phyloP scores from a whole-genome alignment of 2,113 vertebrate species.

The Scalopus aquaticus region DNA sequence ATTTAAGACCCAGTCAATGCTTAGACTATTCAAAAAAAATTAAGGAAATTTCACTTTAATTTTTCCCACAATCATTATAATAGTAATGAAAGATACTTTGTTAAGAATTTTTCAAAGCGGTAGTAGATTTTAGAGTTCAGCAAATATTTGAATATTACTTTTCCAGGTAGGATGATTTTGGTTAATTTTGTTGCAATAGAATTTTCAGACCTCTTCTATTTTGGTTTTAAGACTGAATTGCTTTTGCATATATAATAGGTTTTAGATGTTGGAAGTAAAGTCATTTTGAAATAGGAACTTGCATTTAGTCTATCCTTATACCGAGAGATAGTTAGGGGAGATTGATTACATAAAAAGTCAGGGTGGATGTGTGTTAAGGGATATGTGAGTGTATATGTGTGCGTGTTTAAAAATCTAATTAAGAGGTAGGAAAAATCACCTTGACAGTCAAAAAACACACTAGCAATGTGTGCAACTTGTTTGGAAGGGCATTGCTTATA shows the following conservation, averaged over 20 bases:
- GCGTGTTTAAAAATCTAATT: neutral
- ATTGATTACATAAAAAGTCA: neutral
- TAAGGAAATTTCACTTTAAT: neutral
- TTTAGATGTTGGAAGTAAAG: neutral
- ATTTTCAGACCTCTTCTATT: neutral
- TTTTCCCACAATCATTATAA: neutral
- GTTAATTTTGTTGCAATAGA: slow-evolving; percentile 13
- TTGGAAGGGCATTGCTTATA: slow-evolving; percentile 24
- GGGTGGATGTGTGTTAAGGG: neutral
- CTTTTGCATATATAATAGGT: neutral
- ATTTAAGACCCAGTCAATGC: neutral
- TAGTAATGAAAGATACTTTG: neutral
- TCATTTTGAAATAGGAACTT: neutral
- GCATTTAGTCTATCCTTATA: neutral
- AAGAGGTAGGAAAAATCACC: slow-evolving; percentile 14
- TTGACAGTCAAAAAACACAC: neutral
- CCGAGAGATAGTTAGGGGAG: neutral
- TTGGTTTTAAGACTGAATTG: slow-evolving; percentile 29
- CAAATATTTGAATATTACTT: slow-evolving; percentile 33
- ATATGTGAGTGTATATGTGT: neutral
- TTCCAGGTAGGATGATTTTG: neutral
- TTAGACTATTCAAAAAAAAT: neutral
- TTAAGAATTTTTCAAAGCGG: neutral
- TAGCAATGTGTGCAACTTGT: neutral
- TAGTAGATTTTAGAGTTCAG: slow-evolving; percentile 4